A percentile compares a stretch with the other conserved stretches of the same genome.
Evolutionary conservation across 2,113 vertebrate species (phyloP).

Genomic region (Dromaius novaehollandiae): DNA sequence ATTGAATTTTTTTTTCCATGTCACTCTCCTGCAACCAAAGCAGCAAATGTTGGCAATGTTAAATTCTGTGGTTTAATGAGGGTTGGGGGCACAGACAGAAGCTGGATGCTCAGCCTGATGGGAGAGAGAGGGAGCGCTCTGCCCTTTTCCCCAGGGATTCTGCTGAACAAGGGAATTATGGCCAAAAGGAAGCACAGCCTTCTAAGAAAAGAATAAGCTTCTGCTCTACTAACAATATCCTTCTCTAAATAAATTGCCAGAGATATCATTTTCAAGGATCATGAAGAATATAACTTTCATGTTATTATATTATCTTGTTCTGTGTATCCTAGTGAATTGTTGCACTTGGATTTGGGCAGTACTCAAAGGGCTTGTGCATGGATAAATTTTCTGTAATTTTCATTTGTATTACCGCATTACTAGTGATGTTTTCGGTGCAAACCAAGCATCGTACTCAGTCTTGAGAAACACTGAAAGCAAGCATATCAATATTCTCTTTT

Average conservation of each 20-base stretch:
- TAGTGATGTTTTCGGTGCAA: background rate
- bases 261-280: background rate
- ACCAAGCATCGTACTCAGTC: background rate
- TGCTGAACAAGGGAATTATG: background rate
- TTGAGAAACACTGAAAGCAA: background rate
- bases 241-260: background rate
- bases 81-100: background rate
- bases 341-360: background rate
- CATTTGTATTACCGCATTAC: background rate
- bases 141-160: background rate
- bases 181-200: background rate
- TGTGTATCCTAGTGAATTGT: background rate
- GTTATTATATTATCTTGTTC: background rate
- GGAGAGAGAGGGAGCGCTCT: background rate
- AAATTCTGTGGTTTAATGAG: background rate
- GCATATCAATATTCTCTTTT: background rate
- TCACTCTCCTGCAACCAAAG: background rate
- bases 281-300: background rate
- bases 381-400: background rate
- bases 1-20: accelerated
- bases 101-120: background rate
- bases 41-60: background rate
- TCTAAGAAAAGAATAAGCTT: background rate
- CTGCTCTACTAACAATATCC: background rate
- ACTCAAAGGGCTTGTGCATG: background rate